Conservation (phyloP, 1,140 invertebrate genomes). For the Achroia grisella region DNA sequence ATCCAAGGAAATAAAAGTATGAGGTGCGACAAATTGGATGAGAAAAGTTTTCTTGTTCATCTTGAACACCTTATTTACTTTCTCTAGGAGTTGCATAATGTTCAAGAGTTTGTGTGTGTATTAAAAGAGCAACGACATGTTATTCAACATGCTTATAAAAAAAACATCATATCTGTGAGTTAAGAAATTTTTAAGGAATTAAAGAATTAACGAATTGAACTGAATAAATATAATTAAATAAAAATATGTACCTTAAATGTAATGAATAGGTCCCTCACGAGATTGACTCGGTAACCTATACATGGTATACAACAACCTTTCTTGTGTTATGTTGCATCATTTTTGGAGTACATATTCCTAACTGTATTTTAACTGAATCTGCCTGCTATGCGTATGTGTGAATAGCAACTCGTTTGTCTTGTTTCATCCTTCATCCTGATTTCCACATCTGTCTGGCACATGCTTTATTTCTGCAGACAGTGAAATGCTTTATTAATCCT, state of each 20-base stretch:
- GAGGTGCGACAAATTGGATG: conserved; percentile 65
- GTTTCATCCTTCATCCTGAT: conserved; percentile 23
- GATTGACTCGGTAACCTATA: too few species aligned
- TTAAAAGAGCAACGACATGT: conserved; percentile 10
- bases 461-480: conserved; percentile 20
- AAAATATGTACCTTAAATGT: too few species aligned
- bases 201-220: too few species aligned
- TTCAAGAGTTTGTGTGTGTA: background rate
- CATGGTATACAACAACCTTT: too few species aligned
- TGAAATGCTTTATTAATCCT: conserved; percentile 10
- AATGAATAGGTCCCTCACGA: too few species aligned
- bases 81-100: conserved; percentile 9
- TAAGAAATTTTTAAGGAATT: too few species aligned
- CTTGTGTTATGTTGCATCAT: too few species aligned
- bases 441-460: conserved; percentile 33
- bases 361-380: conserved; percentile 11
- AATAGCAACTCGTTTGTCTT: conserved; percentile 15
- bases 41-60: conserved; percentile 50
- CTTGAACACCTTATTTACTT: conserved; percentile 19
- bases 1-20: conserved; percentile 51
- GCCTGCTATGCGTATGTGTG: conserved; percentile 10
- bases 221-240: too few species aligned
- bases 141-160: too few species aligned
- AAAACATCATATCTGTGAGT: too few species aligned
- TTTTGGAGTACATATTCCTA: too few species aligned